Conservation (phyloP, 2,888 invertebrate genomes). For the Cerastis rubricosa region DNA sequence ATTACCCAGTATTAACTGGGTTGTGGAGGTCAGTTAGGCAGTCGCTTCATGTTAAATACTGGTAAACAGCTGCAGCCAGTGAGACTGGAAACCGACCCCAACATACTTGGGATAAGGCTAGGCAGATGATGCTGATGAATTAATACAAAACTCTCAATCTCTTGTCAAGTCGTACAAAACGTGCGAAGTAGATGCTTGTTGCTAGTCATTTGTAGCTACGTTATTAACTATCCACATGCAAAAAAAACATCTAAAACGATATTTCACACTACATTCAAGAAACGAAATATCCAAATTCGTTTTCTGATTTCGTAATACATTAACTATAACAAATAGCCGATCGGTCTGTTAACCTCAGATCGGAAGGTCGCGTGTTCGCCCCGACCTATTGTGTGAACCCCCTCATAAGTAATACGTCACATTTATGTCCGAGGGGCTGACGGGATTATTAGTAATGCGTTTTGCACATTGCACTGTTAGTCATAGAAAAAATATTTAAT, state of each 20-base stretch:
- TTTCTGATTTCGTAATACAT: conserved; percentile 39
- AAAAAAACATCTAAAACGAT: not conserved
- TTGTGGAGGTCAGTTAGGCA: too few relatives aligned
- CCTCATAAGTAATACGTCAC: conserved; percentile 55
- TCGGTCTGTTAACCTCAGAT: conserved; percentile 37
- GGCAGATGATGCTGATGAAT: too few relatives aligned
- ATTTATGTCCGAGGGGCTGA: conserved; percentile 50
- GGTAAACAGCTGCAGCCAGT: too few relatives aligned
- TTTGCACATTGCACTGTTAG: conserved; percentile 52
- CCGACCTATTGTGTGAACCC: conserved; percentile 53
- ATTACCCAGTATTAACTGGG: too few relatives aligned
- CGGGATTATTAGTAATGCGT: conserved; percentile 58
- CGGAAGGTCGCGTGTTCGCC: conserved; percentile 54
- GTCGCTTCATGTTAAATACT: too few relatives aligned
- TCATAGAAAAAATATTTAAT: conserved; percentile 23
- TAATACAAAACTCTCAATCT: not conserved
- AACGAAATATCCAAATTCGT: not conserved
- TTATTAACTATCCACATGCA: not conserved
- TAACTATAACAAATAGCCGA: conserved; percentile 28
- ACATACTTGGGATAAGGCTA: too few relatives aligned
- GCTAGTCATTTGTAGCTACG: not conserved
- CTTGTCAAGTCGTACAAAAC: not conserved
- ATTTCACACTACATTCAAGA: not conserved
- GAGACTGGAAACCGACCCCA: too few relatives aligned
- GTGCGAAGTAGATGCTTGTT: not conserved